These are phyloP conservation scores for Shinisaurus crocodilurus DNA, from an alignment of 2,113 vertebrate species.

Conservation along the genomic window DNA sequence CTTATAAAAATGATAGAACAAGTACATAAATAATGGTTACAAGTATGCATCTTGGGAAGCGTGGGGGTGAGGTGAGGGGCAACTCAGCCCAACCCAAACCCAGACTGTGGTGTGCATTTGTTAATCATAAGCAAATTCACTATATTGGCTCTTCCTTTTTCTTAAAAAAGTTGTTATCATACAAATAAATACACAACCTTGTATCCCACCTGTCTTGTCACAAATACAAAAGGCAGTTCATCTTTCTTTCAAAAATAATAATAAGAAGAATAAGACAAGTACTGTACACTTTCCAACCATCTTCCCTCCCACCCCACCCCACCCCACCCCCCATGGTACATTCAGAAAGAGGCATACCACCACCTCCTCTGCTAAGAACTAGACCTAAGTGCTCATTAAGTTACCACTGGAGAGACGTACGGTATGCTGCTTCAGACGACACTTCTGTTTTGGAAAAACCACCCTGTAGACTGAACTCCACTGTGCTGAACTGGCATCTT, in stretches of 20 bases:
- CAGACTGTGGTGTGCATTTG: slow-evolving; percentile 38
- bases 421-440: too few species aligned
- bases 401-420: not conserved
- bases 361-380: not conserved
- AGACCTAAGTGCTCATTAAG: not conserved
- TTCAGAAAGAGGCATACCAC: not conserved
- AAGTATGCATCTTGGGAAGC: slow-evolving; percentile 64
- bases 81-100: not conserved
- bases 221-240: slow-evolving; percentile 63
- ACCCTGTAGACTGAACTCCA: not conserved
- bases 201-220: slow-evolving; percentile 62
- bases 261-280: slow-evolving; percentile 48
- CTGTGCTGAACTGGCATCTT: not conserved
- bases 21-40: slow-evolving; percentile 80
- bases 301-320: too few species aligned
- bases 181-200: slow-evolving; percentile 81
- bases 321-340: not conserved
- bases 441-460: slow-evolving; percentile 27
- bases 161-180: slow-evolving; percentile 66
- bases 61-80: slow-evolving; percentile 1
- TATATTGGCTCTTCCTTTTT: slow-evolving; percentile 52
- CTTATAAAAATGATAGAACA: slow-evolving; percentile 77
- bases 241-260: slow-evolving; percentile 32
- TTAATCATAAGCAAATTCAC: slow-evolving; percentile 57
- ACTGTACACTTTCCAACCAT: slow-evolving; percentile 49